Conservation (phyloP, 2,113 vertebrate species). For the Ceuthmochares aereus region DNA sequence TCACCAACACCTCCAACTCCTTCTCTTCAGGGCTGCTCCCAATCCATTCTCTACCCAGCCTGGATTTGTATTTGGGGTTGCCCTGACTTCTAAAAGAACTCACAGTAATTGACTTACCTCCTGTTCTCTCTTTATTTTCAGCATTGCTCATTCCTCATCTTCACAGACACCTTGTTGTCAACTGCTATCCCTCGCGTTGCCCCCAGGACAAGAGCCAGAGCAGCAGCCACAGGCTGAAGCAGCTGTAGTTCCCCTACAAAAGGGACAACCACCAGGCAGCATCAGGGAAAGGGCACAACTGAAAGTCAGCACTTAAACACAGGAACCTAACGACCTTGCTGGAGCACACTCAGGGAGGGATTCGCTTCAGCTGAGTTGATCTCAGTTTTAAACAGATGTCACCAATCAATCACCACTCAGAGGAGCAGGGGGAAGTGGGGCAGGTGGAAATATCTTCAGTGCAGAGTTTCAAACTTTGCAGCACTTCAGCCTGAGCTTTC, state of each 20-base stretch:
- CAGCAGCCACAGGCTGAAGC: rapidly evolving
- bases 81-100: background rate
- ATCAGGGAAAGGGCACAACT: rapidly evolving
- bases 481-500: background rate
- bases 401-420: background rate
- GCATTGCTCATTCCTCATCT: background rate
- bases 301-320: background rate
- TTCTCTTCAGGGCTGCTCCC: too few species aligned
- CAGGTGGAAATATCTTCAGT: background rate
- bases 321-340: background rate
- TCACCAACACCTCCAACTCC: too few species aligned
- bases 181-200: background rate
- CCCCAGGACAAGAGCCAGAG: background rate
- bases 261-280: rapidly evolving
- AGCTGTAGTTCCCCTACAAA: background rate
- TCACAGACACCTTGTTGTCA: background rate
- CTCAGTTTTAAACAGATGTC: background rate
- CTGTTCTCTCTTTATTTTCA: background rate
- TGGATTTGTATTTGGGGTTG: too few species aligned
- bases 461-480: background rate
- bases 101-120: background rate
- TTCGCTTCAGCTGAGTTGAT: background rate
- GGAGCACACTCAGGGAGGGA: background rate
- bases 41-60: too few species aligned
- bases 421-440: background rate